Percentiles rank a stretch among this genome's conserved stretches.
Evolutionary conservation across 2,888 invertebrate genomes (phyloP).

Genomic region (Drosophila neutralis): DNA sequence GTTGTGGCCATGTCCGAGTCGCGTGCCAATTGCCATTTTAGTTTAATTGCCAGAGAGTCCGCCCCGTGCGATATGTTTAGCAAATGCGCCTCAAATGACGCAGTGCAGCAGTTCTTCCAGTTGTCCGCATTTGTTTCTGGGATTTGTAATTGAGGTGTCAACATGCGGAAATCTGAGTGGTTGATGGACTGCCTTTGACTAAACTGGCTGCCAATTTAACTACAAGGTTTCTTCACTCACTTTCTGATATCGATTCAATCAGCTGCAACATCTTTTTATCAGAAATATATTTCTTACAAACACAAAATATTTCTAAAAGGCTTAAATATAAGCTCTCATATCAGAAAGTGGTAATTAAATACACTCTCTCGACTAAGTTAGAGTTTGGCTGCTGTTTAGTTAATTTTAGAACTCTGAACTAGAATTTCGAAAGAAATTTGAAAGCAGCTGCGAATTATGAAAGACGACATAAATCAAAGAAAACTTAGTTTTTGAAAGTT

Average conservation of each 20-base stretch:
- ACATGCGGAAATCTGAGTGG: slow-evolving; percentile 37
- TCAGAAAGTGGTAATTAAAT: background rate
- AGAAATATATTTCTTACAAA: background rate
- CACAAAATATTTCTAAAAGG: background rate
- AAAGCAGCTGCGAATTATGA: background rate
- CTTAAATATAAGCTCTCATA: background rate
- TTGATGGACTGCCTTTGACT: slow-evolving; percentile 41
- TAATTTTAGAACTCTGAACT: background rate
- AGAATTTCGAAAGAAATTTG: background rate
- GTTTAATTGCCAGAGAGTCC: slow-evolving; percentile 62
- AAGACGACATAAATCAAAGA: background rate
- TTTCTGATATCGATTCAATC: background rate
- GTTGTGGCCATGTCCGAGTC: slow-evolving; percentile 41
- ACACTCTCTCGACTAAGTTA: too few species aligned
- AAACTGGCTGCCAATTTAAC: background rate
- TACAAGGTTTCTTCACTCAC: background rate
- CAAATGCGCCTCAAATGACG: slow-evolving; percentile 54
- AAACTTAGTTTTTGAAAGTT: background rate
- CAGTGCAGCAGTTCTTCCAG: slow-evolving; percentile 56
- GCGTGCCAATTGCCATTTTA: slow-evolving; percentile 70
- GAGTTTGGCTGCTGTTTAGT: background rate
- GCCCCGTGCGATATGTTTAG: background rate
- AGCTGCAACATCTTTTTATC: too few species aligned
- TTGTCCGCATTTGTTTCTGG: slow-evolving; percentile 19
- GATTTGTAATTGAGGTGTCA: slow-evolving; percentile 58